Evolutionary conservation across 2,113 vertebrate species (phyloP), one percentile per base, ranked within the genome.

Genomic region (Budorcas taxicolor): DNA sequence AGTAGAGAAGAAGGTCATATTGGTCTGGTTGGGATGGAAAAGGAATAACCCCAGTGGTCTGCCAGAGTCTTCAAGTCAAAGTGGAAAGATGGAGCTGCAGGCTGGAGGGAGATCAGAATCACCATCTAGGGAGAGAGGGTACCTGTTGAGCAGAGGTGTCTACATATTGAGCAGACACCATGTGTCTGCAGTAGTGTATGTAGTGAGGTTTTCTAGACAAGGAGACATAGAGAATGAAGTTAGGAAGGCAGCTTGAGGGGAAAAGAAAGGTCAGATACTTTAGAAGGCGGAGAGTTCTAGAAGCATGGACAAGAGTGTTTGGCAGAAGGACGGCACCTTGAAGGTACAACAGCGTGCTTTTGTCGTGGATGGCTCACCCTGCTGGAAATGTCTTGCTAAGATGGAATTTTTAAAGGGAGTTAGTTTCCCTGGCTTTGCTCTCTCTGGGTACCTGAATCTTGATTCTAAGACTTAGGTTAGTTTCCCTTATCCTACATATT

Each of bases 141-240:
- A 6, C 2, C 1, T 40, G 31, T 4, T 33, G 62, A 78, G 29
- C 31, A 85, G 58, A 53, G 74, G 5, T 29, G 52, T 78, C 58
- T 13, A 6, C 6, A 3, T 40, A 27, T 3, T 33, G 62, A 83
- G n/a, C n/a, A 71, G 64, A 71, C n/a, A 71, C n/a, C n/a, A 71
- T 2, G 4, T 71, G 31, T 19, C 2, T 9, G 2, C 7, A 19
- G 11, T 16, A 8, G 16, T 53, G 31, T 50, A 31, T 9, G 19
- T 19, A 13, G 29, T 82, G 31, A 91, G 60, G 16, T 17, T 45
- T 74, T 4, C 67, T 29, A 43, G 45, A 45, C 7, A 33, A 31
- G 33, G 47, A 96, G 29, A 3, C 25, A 58, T 40, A 29, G 15
- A 62, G 33, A 53, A 57, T 31, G 11, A 87, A 78, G 83, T 67